These are phyloP conservation scores for Chironomus tentans DNA, from an alignment of 2,888 invertebrate genomes.

Conservation along the genomic window DNA sequence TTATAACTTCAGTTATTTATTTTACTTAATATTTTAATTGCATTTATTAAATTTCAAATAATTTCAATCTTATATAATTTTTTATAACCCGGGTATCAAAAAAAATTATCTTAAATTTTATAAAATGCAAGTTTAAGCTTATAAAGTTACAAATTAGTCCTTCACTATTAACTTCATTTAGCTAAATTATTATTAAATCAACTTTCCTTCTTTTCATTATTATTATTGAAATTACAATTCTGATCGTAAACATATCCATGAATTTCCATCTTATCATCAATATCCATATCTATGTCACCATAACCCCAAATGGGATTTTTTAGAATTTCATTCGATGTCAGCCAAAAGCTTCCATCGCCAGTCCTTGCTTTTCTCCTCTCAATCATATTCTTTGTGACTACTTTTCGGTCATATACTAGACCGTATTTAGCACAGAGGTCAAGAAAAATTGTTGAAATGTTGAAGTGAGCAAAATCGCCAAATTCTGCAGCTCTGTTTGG, in stretches of 20 bases:
- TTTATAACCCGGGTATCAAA: too few relatives aligned
- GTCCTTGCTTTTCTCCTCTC: slow-evolving; percentile 59
- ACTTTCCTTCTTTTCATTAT: not conserved
- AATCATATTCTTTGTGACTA: slow-evolving; percentile 61
- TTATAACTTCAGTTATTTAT: too few relatives aligned
- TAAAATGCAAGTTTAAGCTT: too few relatives aligned
- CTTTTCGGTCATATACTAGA: slow-evolving; percentile 76
- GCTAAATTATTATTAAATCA: too few relatives aligned
- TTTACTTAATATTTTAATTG: too few relatives aligned
- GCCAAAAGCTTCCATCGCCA: slow-evolving; percentile 57
- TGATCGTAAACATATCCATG: not conserved
- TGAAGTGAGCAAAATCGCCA: not conserved
- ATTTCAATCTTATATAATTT: too few relatives aligned
- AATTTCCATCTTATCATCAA: slow-evolving; percentile 51
- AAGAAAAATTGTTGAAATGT: not conserved
- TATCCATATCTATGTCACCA: slow-evolving; percentile 68
- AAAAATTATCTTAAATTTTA: too few relatives aligned
- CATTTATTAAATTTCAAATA: too few relatives aligned
- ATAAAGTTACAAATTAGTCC: too few relatives aligned
- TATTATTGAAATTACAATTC: not conserved
- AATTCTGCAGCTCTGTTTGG: not conserved
- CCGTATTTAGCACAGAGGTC: slow-evolving; percentile 35
- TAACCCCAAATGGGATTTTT: slow-evolving; percentile 56
- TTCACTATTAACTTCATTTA: too few relatives aligned
- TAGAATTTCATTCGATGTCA: not conserved